Evolutionary conservation across 2,888 invertebrate species (phyloP).

Genomic region (Phytoseiulus persimilis): DNA sequence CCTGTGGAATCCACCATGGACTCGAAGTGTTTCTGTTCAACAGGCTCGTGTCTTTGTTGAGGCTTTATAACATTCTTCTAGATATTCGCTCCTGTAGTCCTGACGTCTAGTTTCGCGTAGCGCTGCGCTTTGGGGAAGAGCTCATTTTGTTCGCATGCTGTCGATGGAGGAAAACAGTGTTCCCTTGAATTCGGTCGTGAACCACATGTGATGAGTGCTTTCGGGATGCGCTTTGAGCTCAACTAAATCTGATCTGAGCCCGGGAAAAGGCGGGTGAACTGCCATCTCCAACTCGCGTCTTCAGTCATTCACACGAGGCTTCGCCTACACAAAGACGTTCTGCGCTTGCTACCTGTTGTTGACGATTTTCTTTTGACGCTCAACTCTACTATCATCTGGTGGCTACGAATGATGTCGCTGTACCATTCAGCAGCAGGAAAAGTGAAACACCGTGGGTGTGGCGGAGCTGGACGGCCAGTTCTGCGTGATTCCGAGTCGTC

Average conservation of each 20-base stretch:
- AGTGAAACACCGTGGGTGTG: not conserved
- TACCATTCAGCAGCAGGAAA: not conserved
- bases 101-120: not conserved
- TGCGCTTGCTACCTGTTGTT: not conserved
- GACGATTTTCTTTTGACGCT: not conserved
- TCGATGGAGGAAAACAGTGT: not conserved
- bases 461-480: not conserved
- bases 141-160: not conserved
- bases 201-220: not conserved
- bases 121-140: not conserved
- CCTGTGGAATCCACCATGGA: no score
- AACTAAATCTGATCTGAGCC: not conserved
- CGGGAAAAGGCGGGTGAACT: not conserved
- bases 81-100: no score
- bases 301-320: not conserved
- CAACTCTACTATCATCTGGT: not conserved
- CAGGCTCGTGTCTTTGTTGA: no score
- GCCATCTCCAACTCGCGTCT: not conserved
- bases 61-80: no score
- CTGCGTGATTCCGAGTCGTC: not conserved
- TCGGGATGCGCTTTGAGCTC: not conserved
- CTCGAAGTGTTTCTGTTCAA: no score
- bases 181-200: not conserved
- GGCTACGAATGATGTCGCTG: not conserved
- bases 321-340: not conserved